Base-by-base conservation (phyloP, 2,113 vertebrate species). In the Oenanthe oenanthe region DNA sequence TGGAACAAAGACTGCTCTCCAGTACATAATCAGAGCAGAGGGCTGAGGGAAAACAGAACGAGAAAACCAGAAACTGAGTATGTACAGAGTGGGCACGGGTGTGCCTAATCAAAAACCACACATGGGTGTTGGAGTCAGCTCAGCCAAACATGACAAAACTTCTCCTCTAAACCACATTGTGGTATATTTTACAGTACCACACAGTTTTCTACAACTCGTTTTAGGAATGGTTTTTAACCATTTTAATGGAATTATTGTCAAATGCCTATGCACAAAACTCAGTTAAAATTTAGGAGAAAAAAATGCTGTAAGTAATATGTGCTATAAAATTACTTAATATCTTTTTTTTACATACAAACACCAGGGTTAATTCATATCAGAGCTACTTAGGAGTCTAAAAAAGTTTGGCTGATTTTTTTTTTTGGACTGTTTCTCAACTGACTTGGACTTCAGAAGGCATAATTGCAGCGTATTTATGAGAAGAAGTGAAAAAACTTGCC, bases 11-110 rank as follows among this genome's bases (percentile, higher is more conserved):
- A 62, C 71, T 65, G 67, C 75, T 88, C 77, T 91, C 74, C 71
- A 89, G 93, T 61, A 91, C 92, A 83, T 95, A 51, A 93, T 83
- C 87, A 75, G 67, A 81, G 56, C 11, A 71, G 60, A 90, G 60
- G 40, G 73, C 36, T 20, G 57, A 62, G 91, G 36, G 45, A 29
- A 50, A 94, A 94, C 81, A 61, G 74, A 93, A 91, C 16, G 47
- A 36, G 56, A 88, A 85, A 94, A 77, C 4, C 72, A 86, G 77
- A 91, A 94, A 83, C 19, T 34, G 40, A 89, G 32, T 6, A 36
- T 7, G 6, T 31, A 18, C 31, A 34, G 58, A 86, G 25, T 1
- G 21, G 65, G 56, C 50, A 73, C 36, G 45, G 18, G n/a, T 34
- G 45, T 29, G 48, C 24, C 7, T 56, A 28, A 38, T 57, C 74